phyloP scores from a whole-genome alignment of 2,797 vertebrate genomes.

The Rhabdomys pumilio region DNA sequence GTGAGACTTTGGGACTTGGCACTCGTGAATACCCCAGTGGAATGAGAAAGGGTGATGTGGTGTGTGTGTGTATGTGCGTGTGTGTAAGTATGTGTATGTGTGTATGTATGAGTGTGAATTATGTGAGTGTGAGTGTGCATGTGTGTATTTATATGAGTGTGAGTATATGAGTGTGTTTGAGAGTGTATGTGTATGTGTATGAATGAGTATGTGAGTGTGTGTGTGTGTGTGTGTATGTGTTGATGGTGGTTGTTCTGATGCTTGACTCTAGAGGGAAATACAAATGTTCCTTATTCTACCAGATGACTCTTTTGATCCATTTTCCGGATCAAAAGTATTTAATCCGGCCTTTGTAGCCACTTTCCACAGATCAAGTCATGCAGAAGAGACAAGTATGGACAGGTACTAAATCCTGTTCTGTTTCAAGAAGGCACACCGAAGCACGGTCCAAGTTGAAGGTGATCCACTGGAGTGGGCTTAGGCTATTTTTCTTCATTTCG shows the following conservation, averaged over 20 bases:
- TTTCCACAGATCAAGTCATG: conserved; percentile 25
- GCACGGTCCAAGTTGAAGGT: conserved; percentile 29
- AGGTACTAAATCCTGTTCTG: conserved; percentile 24
- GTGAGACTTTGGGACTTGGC: neutral
- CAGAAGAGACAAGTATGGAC: neutral
- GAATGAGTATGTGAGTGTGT: neutral
- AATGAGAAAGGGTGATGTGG: neutral
- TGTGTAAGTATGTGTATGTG: too few species aligned
- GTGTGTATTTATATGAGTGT: neutral
- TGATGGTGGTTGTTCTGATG: neutral
- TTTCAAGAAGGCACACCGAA: conserved; percentile 49
- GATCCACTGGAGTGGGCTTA: conserved; percentile 33
- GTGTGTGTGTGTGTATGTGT: neutral
- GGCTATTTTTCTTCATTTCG: neutral
- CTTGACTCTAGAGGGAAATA: conserved; percentile 13
- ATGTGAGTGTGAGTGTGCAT: neutral
- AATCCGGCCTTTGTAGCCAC: conserved; percentile 5
- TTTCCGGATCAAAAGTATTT: neutral
- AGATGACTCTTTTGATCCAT: neutral
- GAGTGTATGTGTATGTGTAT: neutral
- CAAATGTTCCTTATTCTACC: neutral
- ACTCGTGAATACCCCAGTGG: neutral
- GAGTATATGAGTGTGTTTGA: neutral
- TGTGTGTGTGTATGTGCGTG: too few species aligned
- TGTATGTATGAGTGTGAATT: neutral